phyloP scores from a whole-genome alignment of 2,113 vertebrate species.

The Scopus umbretta region DNA sequence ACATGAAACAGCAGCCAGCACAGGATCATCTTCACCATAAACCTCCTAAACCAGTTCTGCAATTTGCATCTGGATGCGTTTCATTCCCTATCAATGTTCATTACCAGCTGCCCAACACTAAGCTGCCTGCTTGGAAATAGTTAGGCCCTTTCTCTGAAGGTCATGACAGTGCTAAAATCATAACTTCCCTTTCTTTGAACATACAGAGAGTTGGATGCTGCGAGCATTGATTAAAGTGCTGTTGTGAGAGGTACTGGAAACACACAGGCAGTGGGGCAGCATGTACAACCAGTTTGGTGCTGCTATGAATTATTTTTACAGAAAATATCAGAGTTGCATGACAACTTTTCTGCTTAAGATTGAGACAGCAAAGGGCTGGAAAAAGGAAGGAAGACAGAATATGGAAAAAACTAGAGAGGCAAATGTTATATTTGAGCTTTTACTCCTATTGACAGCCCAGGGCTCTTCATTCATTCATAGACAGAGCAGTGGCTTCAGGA shows the following conservation, averaged over 20 bases:
- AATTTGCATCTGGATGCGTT: background rate
- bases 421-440: background rate
- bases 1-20: background rate
- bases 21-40: background rate
- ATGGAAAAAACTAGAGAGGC: background rate
- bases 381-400: background rate
- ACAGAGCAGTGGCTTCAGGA: background rate
- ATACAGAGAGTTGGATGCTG: background rate
- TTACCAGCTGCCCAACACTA: constrained; percentile 44
- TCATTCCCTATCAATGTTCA: constrained; percentile 18
- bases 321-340: background rate
- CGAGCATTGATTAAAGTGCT: background rate
- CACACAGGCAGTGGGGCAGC: background rate
- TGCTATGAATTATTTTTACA: background rate
- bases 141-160: constrained; percentile 39
- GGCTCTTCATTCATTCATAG: background rate
- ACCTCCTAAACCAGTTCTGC: background rate
- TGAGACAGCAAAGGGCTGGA: background rate
- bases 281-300: accelerated
- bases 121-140: constrained; percentile 31
- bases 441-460: background rate
- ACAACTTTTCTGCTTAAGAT: background rate
- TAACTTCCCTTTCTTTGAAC: background rate
- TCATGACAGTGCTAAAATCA: background rate
- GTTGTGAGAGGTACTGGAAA: background rate